A percentile compares a stretch with the other conserved stretches of the same genome.
phyloP scores from a whole-genome alignment of 2,888 invertebrate species.

The Nesidiocoris tenuis region DNA sequence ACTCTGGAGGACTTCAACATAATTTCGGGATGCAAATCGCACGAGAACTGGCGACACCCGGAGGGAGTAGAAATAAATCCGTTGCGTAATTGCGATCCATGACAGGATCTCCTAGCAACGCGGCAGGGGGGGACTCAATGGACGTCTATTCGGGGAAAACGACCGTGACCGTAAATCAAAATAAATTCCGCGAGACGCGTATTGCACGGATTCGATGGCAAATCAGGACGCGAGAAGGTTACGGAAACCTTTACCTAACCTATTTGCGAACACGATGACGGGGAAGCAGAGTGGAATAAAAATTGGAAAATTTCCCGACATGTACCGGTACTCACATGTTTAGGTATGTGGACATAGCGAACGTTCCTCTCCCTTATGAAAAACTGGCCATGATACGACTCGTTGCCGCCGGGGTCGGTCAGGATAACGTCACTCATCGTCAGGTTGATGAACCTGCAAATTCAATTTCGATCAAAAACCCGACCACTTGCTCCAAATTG shows the following conservation, averaged over 20 bases:
- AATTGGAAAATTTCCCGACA: no score
- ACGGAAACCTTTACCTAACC: not conserved
- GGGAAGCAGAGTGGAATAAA: no score
- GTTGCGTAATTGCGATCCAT: slow-evolving; percentile 28
- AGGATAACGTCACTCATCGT: slow-evolving; percentile 64
- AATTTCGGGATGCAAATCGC: not conserved
- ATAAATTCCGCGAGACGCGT: no score
- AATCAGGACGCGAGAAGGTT: not conserved
- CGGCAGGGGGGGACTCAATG: no score
- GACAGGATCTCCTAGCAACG: no score
- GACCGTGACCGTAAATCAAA: not conserved
- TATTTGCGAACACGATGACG: no score
- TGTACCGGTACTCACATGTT: slow-evolving; percentile 53
- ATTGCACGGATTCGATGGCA: no score
- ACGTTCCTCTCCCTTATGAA: slow-evolving; percentile 67
- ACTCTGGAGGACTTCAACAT: slow-evolving; percentile 18
- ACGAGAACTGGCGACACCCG: not conserved
- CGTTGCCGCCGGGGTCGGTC: slow-evolving; percentile 63
- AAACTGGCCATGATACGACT: slow-evolving; percentile 63
- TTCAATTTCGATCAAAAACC: no score
- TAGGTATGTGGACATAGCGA: slow-evolving; percentile 68
- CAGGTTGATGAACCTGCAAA: slow-evolving; percentile 65
- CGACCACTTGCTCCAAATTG: no score
- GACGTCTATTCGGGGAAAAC: not conserved
- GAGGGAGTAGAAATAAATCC: slow-evolving; percentile 5